phyloP scores from a whole-genome alignment of 2,888 invertebrate species.

The Caenorhabditis sp. region DNA sequence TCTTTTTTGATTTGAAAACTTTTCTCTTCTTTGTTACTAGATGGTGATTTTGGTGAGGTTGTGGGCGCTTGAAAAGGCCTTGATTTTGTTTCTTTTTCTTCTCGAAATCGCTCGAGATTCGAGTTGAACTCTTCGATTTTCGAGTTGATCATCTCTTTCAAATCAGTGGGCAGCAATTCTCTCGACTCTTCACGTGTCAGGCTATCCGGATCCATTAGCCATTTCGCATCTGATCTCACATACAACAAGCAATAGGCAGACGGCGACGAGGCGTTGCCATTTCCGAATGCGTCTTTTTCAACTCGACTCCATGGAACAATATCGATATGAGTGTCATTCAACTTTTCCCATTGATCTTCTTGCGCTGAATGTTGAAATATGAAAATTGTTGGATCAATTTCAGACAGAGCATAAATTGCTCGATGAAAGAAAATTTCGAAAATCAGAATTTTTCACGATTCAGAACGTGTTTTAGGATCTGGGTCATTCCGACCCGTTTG shows the following conservation, averaged over 20 bases:
- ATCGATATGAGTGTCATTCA: conserved; percentile 13
- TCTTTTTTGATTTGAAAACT: not conserved
- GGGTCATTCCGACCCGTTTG: too few species aligned
- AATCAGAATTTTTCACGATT: too few species aligned
- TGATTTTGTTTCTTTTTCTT: not conserved
- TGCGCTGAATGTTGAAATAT: conserved; percentile 3
- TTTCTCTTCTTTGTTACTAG: not conserved
- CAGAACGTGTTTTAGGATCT: too few species aligned
- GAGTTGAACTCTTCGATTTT: not conserved
- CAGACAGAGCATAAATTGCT: not conserved
- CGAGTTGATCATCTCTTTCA: not conserved
- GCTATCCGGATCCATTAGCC: conserved; percentile 6
- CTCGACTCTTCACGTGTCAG: conserved; percentile 4
- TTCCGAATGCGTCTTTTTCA: conserved; percentile 20
- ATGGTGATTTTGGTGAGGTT: not conserved
- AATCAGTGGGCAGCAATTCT: conserved; percentile 8
- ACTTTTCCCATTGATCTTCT: conserved; percentile 21
- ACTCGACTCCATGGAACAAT: conserved; percentile 6
- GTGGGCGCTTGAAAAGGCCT: not conserved
- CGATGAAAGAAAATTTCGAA: too few species aligned
- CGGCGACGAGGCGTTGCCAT: not conserved
- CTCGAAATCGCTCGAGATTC: not conserved
- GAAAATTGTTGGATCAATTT: not conserved
- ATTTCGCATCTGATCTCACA: conserved; percentile 4
- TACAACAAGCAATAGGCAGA: conserved; percentile 27